These are phyloP conservation scores for Vultur gryphus DNA, from an alignment of 2,797 vertebrate genomes.

Conservation along the genomic window DNA sequence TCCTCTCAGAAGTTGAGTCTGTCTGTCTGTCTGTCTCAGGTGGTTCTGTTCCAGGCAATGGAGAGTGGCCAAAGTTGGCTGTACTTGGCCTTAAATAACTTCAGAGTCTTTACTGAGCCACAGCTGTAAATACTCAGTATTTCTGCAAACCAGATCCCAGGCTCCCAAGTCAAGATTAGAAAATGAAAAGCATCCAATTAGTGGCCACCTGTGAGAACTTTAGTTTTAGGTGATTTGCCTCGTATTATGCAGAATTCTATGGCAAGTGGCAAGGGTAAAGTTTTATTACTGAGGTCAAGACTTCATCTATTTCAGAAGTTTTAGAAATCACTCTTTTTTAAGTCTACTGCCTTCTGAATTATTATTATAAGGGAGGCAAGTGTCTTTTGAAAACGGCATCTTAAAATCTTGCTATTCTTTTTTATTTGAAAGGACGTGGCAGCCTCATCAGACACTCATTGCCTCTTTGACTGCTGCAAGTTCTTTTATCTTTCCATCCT, in stretches of 20 bases:
- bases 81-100: background rate
- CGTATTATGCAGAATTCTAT: background rate
- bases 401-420: background rate
- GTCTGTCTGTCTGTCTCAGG: background rate
- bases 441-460: background rate
- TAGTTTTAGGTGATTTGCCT: background rate
- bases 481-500: constrained; percentile 17
- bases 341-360: background rate
- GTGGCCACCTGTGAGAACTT: background rate
- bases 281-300: background rate
- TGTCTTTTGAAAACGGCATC: background rate
- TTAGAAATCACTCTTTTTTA: background rate
- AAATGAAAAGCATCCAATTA: background rate
- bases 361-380: background rate
- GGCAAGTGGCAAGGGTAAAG: background rate
- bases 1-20: background rate
- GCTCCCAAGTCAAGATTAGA: background rate
- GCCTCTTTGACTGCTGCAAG: background rate
- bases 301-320: background rate
- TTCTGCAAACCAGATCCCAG: background rate
- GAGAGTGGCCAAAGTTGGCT: background rate
- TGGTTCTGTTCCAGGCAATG: background rate
- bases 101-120: background rate
- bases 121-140: background rate
- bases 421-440: background rate